Base-by-base conservation (phyloP, 1,140 invertebrate genomes). In the Macrotrachela quadricornifera region DNA sequence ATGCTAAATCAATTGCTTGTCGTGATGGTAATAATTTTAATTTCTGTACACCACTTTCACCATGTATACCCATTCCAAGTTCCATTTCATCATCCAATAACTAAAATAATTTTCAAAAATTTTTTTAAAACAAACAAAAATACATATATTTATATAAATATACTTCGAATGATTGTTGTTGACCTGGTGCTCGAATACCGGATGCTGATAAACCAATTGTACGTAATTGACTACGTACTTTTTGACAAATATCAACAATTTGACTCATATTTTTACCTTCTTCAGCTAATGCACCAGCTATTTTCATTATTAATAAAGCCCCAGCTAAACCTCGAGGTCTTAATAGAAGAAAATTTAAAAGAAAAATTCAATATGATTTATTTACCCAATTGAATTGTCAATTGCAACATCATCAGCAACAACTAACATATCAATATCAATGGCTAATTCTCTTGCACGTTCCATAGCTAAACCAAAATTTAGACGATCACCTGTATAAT, bases 401-500 rank as follows among this genome's bases (percentile, higher is more conserved):
- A 78, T 69, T 0, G 80, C 79, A 50, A 79, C 78, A 62, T 85
- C 81, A 57, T 85, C 82, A 1, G 74, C 78, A 6, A 82, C 75
- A 21, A 79, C 73, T 11, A 83, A 62, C 63, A 77, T 75, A 56
- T 76, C 75, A 11, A 80, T 73, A 66, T 77, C 76, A 43, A 79
- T 70, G 1, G 77, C 78, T 57, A 73, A 65, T 42, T 70, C 70
- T 62, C 71, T 77, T 1, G 78, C 79, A 61, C 77, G 75, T 64
- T 85, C 81, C 42, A 79, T 72, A 1, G 82, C 81, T 63, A 82
- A 74, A 15, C 83, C 83, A 70, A 86, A 86, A 65, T 85, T 86
- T 6, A 88, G 66, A 58, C 82, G 69, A 61, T 87, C 84, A 0
- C 83, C 83, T 8, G 84, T 87, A 63, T 88, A 87, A 71, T 87